Base-by-base conservation (phyloP, 2,888 invertebrate genomes). In the Augiades crinisus region DNA sequence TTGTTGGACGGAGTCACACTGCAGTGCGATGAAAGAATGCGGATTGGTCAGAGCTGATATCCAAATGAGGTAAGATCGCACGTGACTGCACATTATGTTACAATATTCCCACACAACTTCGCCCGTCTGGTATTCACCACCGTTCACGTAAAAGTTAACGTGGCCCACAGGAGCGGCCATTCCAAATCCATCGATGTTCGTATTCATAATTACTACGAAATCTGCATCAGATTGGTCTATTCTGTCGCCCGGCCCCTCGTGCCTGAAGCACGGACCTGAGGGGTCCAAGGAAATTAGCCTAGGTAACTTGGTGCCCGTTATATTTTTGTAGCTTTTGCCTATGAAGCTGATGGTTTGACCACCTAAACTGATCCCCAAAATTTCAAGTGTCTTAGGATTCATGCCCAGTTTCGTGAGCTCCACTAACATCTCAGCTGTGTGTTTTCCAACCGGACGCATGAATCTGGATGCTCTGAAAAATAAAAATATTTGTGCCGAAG, bases 91-190 rank as follows among this genome's bases (percentile, higher is more conserved):
- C 1, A 63, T 1, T 1, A 38, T 27, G 1, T 45, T 51, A 40
- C 70, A 70, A 0, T 62, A 61, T 0, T 62, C 1, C 43, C 49
- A 53, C 3, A 44, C 31, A 0, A 63, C 5, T 12, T 63, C 61
- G 0, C 46, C 49, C 0, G 53, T 52, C 41, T 72, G 71, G 38
- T 24, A 65, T 34, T 70, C 71, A 3, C 70, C 70, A 0, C 70
- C 69, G 43, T 69, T 69, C 1, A 70, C 56, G 43, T 70, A 70
- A 16, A 64, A 66, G 38, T 63, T 60, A 0, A 68, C 58, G 8
- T 68, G 69, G 0, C 70, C 73, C 2, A 61, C 47, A 0, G 62
- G 60, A 0, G 54, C 49, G 0, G 60, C 58, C 43, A 67, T 62
- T 0, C 69, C 69, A 6, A 45, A 62, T 0, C 54, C 62, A 7